Evolutionary conservation across 2,888 invertebrate genomes (phyloP), one percentile per base, ranked within the genome.

Genomic region (Dicyrtoma fusca): DNA sequence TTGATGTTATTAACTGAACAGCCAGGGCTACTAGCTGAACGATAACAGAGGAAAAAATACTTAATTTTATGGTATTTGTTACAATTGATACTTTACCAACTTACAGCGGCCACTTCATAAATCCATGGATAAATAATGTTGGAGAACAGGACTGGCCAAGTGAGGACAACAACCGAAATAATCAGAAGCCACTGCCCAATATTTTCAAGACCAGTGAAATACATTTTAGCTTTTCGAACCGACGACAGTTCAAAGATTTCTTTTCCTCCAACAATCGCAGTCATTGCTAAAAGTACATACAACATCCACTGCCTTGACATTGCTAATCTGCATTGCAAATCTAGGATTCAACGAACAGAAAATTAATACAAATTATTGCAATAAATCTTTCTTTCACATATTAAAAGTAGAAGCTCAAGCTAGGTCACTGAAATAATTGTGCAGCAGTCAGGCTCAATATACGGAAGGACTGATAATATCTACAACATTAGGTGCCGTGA

Each of bases 91-190:
- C 55, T 55, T 25, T 55, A 68, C n/a, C 1, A 19, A 49, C 63
- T 71, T 21, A 71, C 71, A 19, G 71, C 71, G n/a, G 71, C 62
- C 0, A 71, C 45, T 71, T 71, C 71, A 21, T 71, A 71, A 21
- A 71, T 53, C 71, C 71, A 71, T 8, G 47, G 19, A 10, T 8
- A 8, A 42, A 71, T 63, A 1, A 42, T 6, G 3, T 53, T 1
- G 8, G 53, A 25, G 14, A 63, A 63, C 8, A 71, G 10, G 1
- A 71, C 21, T 11, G 71, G 71, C 23, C 21, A 55, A 21, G 53
- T 47, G 1, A 71, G 49, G 14, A 53, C 63, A 5, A 62, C 19
- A 0, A 64, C 55, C 42, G 71, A 53, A 26, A 42, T 34, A 25
- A 71, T 62, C 1, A 71, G 23, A 11, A 71, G 34, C 71, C 71